Percentiles rank a stretch among this genome's conserved stretches.
phyloP scores from a whole-genome alignment of 2,797 vertebrate species.

The Ptychobarbus kaznakovi region DNA sequence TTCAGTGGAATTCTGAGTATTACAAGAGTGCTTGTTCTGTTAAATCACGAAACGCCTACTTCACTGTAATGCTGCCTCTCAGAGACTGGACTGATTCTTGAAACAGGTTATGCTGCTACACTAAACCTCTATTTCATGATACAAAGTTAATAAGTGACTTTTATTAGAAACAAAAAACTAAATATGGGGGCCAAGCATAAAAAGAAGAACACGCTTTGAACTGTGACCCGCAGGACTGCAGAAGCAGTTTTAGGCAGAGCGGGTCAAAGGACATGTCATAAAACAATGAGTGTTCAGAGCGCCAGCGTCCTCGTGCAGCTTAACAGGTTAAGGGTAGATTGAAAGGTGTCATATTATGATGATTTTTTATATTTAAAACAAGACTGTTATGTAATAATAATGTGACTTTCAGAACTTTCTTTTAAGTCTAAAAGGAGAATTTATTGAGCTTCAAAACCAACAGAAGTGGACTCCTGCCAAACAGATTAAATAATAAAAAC shows the following conservation, averaged over 20 bases:
- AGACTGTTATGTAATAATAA: background rate
- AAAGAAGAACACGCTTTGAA: background rate
- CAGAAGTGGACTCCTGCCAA: background rate
- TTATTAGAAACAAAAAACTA: slow-evolving; percentile 35
- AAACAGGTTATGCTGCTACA: slow-evolving; percentile 23
- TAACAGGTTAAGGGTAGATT: background rate
- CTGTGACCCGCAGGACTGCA: background rate
- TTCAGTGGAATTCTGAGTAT: slow-evolving; percentile 14
- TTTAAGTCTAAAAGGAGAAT: background rate
- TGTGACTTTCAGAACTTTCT: background rate
- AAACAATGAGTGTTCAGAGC: too few relatives aligned
- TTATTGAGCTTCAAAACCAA: background rate
- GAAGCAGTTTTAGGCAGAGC: background rate
- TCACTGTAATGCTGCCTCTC: slow-evolving; percentile 1
- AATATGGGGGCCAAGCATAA: background rate
- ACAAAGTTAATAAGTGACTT: slow-evolving; percentile 58
- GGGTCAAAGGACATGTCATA: background rate
- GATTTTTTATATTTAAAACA: background rate
- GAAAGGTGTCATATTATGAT: background rate
- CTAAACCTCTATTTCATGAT: background rate
- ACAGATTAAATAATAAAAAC: background rate
- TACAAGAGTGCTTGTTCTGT: slow-evolving; percentile 14
- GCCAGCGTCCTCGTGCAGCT: too few relatives aligned
- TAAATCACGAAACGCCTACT: background rate
- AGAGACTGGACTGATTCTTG: background rate